These are phyloP conservation scores for Augiades crinisus DNA, from an alignment of 2,888 invertebrate genomes.

Conservation along the genomic window DNA sequence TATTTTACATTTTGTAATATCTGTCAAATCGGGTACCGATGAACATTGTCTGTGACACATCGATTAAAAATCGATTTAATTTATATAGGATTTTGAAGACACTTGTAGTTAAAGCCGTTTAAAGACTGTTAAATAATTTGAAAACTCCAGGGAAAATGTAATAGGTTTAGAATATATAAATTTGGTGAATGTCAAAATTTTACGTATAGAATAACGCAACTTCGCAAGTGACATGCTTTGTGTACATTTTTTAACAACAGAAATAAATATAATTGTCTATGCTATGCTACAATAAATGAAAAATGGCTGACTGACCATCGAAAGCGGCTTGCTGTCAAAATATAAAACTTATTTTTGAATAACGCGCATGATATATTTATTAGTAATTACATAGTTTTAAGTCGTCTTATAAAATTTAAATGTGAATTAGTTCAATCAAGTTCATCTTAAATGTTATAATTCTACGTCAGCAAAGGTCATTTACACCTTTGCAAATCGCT, in stretches of 20 bases:
- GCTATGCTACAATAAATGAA: conserved; percentile 44
- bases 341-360: conserved; percentile 53
- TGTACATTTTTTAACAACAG: neutral
- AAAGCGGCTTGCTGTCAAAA: conserved; percentile 81
- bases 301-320: conserved; percentile 71
- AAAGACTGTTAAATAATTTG: no score
- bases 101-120: no score
- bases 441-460: conserved; percentile 44
- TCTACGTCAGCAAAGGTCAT: conserved; percentile 59
- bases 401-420: conserved; percentile 42
- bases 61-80: no score
- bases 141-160: no score
- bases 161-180: no score
- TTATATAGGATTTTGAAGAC: no score
- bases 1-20: no score
- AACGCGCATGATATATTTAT: conserved; percentile 49
- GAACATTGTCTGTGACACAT: no score
- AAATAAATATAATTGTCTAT: conserved; percentile 26
- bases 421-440: conserved; percentile 52
- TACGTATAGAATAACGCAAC: no score
- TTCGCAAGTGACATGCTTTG: neutral
- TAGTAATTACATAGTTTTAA: conserved; percentile 43
- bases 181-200: neutral
- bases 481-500: conserved; percentile 68
- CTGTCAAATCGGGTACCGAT: no score